A percentile compares a stretch with the other conserved stretches of the same genome.
phyloP scores from a whole-genome alignment of 23 tunicate genomes.

The Botrylloides violaceus region DNA sequence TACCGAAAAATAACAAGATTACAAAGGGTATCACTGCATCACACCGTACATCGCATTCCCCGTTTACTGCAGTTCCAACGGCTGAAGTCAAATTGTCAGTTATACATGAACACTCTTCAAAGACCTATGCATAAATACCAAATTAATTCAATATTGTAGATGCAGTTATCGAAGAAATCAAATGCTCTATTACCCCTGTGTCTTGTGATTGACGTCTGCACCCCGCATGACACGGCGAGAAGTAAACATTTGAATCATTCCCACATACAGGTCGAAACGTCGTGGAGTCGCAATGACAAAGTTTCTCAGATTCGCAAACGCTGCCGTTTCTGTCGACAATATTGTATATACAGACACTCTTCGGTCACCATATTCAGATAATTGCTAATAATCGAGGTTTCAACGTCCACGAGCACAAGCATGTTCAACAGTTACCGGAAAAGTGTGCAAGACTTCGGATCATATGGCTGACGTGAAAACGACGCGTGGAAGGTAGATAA shows the following conservation, averaged over 20 bases:
- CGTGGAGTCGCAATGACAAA: not conserved
- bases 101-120: constrained; percentile 2
- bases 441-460: no score
- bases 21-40: not conserved
- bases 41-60: not conserved
- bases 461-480: no score
- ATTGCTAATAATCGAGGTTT: no score
- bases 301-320: no score
- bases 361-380: no score
- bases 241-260: not conserved
- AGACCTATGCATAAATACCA: not conserved
- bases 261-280: constrained; percentile 7
- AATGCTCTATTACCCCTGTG: not conserved
- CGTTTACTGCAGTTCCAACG: not conserved
- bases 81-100: not conserved
- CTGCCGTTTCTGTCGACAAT: no score
- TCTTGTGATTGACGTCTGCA: not conserved
- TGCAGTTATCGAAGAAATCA: no score
- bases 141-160: not conserved
- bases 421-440: no score
- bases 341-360: no score
- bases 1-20: not conserved
- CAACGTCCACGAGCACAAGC: no score
- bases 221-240: constrained; percentile 16
- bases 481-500: no score